Evolutionary conservation across 2,797 vertebrate genomes (phyloP).

Genomic region (Poeciliopsis paucimaculata): DNA sequence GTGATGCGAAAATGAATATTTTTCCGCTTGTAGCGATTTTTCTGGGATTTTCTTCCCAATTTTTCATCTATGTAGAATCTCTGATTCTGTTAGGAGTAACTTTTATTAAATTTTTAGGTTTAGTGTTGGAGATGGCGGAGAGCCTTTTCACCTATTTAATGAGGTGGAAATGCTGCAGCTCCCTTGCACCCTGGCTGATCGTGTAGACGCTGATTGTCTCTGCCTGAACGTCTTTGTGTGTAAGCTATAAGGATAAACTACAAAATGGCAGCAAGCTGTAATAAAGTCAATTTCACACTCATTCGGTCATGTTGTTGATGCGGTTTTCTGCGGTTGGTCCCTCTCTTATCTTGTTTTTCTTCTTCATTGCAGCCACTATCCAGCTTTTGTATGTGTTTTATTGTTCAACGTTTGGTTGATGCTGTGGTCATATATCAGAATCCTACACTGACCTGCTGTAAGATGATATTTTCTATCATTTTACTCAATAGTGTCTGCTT

Average conservation of each 20-base stretch:
- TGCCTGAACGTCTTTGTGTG: conserved; percentile 53
- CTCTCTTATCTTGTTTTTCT: not conserved
- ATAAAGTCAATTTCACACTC: not conserved
- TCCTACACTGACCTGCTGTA: not conserved
- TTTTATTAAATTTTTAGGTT: conserved; percentile 40
- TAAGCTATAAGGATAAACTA: conserved; percentile 32
- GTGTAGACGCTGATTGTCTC: conserved; percentile 58
- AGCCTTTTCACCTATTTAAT: conserved; percentile 34
- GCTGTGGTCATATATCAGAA: not conserved
- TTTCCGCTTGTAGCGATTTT: not conserved
- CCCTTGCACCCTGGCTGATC: conserved; percentile 53
- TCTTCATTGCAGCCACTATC: not conserved
- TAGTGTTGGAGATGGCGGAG: conserved; percentile 39
- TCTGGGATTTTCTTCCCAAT: not conserved
- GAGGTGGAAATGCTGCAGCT: conserved; percentile 64
- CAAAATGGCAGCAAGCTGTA: not conserved
- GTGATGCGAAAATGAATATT: not conserved
- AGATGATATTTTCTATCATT: not conserved
- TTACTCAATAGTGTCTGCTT: not conserved
- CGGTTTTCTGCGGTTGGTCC: not conserved
- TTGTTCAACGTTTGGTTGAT: not conserved
- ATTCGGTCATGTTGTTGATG: not conserved
- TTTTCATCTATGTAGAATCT: conserved; percentile 24
- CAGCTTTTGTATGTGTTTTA: not conserved
- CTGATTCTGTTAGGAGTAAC: conserved; percentile 42